Conservation (phyloP, 2,888 invertebrate genomes). For the Tubiluchus corallicola region DNA sequence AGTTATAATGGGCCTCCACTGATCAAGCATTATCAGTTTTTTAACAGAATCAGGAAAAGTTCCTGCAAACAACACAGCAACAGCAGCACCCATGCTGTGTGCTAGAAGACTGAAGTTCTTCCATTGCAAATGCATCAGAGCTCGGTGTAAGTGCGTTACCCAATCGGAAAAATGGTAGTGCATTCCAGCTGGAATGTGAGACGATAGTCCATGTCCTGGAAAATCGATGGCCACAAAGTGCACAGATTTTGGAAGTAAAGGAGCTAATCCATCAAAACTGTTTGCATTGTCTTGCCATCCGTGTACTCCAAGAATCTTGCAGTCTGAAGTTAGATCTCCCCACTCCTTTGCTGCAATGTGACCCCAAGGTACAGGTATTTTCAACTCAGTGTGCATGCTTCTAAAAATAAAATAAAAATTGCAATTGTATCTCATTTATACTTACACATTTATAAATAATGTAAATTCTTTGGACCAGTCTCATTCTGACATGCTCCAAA, state of each 20-base stretch:
- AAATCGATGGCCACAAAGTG: slow-evolving; percentile 12
- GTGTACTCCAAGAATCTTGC: slow-evolving; percentile 12
- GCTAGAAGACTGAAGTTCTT: slow-evolving; percentile 15
- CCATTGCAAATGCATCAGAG: slow-evolving; percentile 10
- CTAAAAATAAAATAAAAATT: too few species aligned
- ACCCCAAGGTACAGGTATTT: too few species aligned
- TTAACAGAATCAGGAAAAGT: slow-evolving; percentile 23
- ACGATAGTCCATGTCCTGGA: slow-evolving; percentile 12
- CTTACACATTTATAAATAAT: too few species aligned
- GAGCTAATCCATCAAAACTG: slow-evolving; percentile 11
- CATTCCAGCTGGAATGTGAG: slow-evolving; percentile 12
- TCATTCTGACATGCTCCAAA: too few species aligned
- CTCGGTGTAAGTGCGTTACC: slow-evolving; percentile 7
- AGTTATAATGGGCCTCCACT: slow-evolving; percentile 15
- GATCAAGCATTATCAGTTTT: slow-evolving; percentile 19
- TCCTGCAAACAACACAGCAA: slow-evolving; percentile 25
- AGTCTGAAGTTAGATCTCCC: slow-evolving; percentile 6
- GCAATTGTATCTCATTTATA: too few species aligned
- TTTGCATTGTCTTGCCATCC: slow-evolving; percentile 13
- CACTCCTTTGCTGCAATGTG: too few species aligned
- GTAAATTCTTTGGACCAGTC: too few species aligned
- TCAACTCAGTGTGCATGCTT: too few species aligned
- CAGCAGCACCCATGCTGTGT: slow-evolving; percentile 33
- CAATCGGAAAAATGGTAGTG: slow-evolving; percentile 9
- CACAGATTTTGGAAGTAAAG: slow-evolving; percentile 8